Evolutionary conservation across 35 echinoderm and acorn worm genomes (phyloP), one percentile per base, ranked within the genome.

Genomic region (Apostichopus japonicus): DNA sequence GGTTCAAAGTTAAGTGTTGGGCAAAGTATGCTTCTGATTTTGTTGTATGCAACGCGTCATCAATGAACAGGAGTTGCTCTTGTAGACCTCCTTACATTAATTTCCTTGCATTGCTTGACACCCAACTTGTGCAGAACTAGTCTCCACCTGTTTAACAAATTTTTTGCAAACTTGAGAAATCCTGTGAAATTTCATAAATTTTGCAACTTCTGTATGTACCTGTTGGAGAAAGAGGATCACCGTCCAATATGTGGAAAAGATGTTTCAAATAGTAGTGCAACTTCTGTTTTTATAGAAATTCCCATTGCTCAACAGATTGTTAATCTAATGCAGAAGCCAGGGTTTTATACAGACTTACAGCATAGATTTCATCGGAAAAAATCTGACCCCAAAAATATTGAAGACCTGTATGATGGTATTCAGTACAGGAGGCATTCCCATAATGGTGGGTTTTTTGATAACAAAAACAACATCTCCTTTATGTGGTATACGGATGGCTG

Each of bases 401-500:
- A 86, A 82, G 94, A 95, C 57, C 77, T 95, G 27, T 95, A 95
- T 92, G 84, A 95, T 95, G 94, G 81, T 24, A 55, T 65, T 13
- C 44, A 88, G 55, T 95, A 95, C 56, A 77, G 79, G 44, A 56
- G 54, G 86, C 16, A 78, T 67, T 88, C 22, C 13, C 15, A 21
- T 7, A 23, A 65, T 55, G 90, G 77, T 54, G 15, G 59, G 10
- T 71, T 95, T 78, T 77, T 95, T 15, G 0, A 51, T 92, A 24
- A 55, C 1, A 55, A 77, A 79, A 61, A 92, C 24, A 95, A 92
- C 19, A 80, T 95, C 24, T 90, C 86, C 24, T 89, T 95, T 5
- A 87, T 95, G 82, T 92, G 91, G 94, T 87, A 95, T 53, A 95
- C 94, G 17, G 94, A 95, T 77, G 90, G 90, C 13, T 6, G 88